These are phyloP conservation scores for Lagenorhynchus albirostris DNA, from an alignment of 2,113 vertebrate genomes.

Conservation along the genomic window DNA sequence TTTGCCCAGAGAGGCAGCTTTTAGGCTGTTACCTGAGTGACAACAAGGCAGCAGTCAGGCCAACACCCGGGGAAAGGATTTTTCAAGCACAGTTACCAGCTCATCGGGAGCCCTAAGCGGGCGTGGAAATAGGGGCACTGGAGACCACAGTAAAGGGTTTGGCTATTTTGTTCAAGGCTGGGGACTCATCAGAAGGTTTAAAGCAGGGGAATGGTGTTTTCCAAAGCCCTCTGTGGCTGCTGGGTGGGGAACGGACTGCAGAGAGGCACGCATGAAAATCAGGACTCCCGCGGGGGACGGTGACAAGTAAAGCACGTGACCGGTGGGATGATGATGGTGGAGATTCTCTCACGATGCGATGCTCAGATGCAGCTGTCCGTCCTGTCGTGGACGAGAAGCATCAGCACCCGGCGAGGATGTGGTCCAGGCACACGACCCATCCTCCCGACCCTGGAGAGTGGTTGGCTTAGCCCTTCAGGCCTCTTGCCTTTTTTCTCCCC, in stretches of 20 bases:
- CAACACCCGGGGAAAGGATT: not conserved
- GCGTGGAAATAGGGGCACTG: not conserved
- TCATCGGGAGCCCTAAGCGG: not conserved
- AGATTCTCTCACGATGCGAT: accelerated
- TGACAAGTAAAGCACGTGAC: not conserved
- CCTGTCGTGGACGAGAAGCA: accelerated
- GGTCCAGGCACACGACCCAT: accelerated
- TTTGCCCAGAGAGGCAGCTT: not conserved
- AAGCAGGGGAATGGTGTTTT: not conserved
- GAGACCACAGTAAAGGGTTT: not conserved
- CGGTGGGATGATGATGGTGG: accelerated
- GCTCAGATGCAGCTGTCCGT: not conserved
- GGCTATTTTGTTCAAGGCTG: not conserved
- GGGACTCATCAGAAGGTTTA: not conserved
- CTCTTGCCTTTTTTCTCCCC: not conserved
- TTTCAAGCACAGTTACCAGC: not conserved
- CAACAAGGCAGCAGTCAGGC: not conserved
- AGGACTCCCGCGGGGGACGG: not conserved
- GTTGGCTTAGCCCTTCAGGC: not conserved
- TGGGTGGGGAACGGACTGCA: not conserved
- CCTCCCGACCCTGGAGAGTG: accelerated
- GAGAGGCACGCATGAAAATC: not conserved
- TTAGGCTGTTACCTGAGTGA: not conserved
- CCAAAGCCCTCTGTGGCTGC: not conserved
- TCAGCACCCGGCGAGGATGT: accelerated